These are phyloP conservation scores for Platypus cylindrus DNA, from an alignment of 2,888 invertebrate species.

Conservation along the genomic window DNA sequence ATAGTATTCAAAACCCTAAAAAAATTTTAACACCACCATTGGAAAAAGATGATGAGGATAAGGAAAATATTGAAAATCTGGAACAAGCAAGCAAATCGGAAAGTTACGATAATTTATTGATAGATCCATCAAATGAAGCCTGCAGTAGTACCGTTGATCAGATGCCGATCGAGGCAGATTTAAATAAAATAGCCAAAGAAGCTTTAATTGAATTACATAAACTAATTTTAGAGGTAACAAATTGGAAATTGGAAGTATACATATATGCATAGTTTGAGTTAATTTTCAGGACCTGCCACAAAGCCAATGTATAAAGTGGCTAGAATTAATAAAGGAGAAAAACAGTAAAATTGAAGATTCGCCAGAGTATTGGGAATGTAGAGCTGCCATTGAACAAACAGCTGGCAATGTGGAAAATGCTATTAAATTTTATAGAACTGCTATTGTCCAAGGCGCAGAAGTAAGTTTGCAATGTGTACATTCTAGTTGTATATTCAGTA, in stretches of 20 bases:
- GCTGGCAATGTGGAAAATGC: conserved; percentile 43
- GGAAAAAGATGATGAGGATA: conserved; percentile 37
- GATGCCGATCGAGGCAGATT: conserved; percentile 34
- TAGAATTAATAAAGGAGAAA: conserved; percentile 38
- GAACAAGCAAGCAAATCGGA: conserved; percentile 32
- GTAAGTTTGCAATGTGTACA: too few species aligned
- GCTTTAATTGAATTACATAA: conserved; percentile 41
- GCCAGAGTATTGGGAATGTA: conserved; percentile 48
- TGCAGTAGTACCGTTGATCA: conserved; percentile 37
- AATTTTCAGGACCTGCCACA: conserved; percentile 39
- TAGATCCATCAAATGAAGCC: not conserved
- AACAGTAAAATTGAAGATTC: conserved; percentile 34
- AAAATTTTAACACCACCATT: not conserved
- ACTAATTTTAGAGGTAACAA: conserved; percentile 39
- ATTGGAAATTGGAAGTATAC: not conserved
- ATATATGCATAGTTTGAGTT: conserved; percentile 1
- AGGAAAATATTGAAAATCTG: conserved; percentile 39
- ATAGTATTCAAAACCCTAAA: too few species aligned
- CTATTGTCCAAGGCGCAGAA: conserved; percentile 45
- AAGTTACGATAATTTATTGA: conserved; percentile 22
- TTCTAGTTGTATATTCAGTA: too few species aligned
- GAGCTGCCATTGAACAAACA: conserved; percentile 43
- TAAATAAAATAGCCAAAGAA: conserved; percentile 32
- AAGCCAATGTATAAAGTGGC: conserved; percentile 44
- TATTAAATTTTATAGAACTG: conserved; percentile 46